Evolutionary conservation across 2,797 vertebrate genomes (phyloP), one percentile per base, ranked within the genome.

Genomic region (Sarcoramphus papa): DNA sequence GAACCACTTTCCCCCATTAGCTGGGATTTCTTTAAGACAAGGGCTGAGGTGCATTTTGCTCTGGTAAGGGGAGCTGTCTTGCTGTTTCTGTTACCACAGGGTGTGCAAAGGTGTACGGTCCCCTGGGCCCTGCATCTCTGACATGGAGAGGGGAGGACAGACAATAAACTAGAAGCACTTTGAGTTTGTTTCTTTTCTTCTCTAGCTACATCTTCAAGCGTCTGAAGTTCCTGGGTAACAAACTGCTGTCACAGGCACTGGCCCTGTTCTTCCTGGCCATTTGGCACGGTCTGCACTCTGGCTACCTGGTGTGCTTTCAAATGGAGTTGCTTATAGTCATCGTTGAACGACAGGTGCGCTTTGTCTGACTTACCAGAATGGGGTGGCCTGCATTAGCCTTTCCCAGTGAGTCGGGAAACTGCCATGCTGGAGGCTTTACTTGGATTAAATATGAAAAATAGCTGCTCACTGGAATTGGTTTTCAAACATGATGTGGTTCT

Each of bases 261-360:
- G 98, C 99, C 0, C 95, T 99, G 92, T 69, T 99, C 48, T 99
- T 99, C 97, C 96, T 99, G 97, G 98, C 99, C 11, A 76, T 99
- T 93, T 99, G 99, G 99, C 99, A 99, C 0, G 99, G 99, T 72
- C 98, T 99, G 62, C 99, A 99, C 97, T 99, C 99, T 1, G 99
- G 99, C 70, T 99, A 99, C 98, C 89, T 99, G 96, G 69, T 99
- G 92, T 99, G 99, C 98, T 99, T 99, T 98, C 99, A 99, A 60
- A 98, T 99, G 99, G 99, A 99, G 97, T 98, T 99, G 97, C 98
- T 99, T 67, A 99, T 99, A 82, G 98, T 99, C 90, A 98, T 98
- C 8, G 98, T 99, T 85, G 99, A 99, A 97, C 98, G 98, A 98
- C 98, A 99, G 99, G 99, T 99, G 93, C 4, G 94, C 57, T 88